Evolutionary conservation across 2,113 vertebrate genomes (phyloP).

Genomic region (Gopherus flavomarginatus): DNA sequence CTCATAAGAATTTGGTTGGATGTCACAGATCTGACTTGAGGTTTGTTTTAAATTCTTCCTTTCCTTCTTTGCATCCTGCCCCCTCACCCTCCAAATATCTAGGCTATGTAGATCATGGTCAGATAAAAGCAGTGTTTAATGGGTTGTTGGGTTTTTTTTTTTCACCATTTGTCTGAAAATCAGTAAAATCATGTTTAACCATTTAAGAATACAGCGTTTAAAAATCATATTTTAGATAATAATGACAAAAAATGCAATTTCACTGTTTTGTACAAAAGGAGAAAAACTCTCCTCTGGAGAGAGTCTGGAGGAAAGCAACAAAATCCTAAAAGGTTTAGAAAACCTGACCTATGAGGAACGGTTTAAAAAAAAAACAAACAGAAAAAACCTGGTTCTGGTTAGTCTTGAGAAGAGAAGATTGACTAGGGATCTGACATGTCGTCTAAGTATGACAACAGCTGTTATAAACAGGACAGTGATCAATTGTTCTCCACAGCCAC

Average conservation of each 20-base stretch:
- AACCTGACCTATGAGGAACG: background rate
- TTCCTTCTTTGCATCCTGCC: fast-evolving
- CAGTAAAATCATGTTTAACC: background rate
- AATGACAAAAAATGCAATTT: background rate
- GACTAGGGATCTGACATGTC: background rate
- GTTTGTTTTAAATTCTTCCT: background rate
- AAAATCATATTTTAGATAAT: background rate
- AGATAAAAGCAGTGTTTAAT: background rate
- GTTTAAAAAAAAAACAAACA: background rate
- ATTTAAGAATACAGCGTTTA: background rate
- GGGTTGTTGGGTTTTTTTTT: background rate
- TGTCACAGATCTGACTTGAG: fast-evolving
- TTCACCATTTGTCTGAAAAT: background rate
- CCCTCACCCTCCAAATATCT: background rate
- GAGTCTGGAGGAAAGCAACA: too few species aligned
- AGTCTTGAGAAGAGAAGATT: background rate
- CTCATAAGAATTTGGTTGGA: background rate
- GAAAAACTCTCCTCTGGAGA: background rate
- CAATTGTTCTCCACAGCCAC: background rate
- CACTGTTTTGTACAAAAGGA: background rate
- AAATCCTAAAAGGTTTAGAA: background rate
- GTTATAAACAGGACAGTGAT: background rate
- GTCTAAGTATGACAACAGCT: background rate
- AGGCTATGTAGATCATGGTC: background rate
- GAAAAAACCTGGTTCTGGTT: background rate